Base-by-base conservation (phyloP, 2,113 vertebrate genomes). In the Ophiodon elongatus region DNA sequence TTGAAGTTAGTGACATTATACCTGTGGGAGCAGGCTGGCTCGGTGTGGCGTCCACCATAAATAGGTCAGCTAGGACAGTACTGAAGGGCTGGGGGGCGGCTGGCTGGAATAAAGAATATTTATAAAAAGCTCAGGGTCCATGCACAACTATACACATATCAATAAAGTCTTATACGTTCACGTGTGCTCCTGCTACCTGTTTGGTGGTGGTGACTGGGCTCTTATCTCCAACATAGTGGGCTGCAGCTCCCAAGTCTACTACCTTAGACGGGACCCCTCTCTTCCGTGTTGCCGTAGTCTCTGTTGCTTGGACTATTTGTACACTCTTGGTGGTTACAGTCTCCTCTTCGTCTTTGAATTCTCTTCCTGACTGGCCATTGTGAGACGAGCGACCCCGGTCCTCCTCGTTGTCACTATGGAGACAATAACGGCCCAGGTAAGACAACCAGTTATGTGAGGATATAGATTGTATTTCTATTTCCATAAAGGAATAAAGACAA, bases 341-440 rank as follows among this genome's bases (percentile, higher is more conserved):
- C 85, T 99, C 98, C 79, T 99, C 98, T 86, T 98, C 97, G 81
- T 99, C 98, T 96, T 98, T 99, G 89, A 98, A 99, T 87, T 98
- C 97, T 89, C 96, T 96, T 87, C 95, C 96, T 47, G 91, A 56
- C 71, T 93, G 89, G 15, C 95, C 95, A 90, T 97, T 97, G 90
- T 96, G 95, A 10, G 96, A 94, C 35, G 96, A 95, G 57, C 94
- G 95, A 79, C 96, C 93, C 5, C 90, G 73, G 9, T 96, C 93
- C 96, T 96, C 98, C 78, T 99, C 98, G 0, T 96, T 95, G 92
- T 99, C 98, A 88, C 98, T 99, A 91, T 87, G n/a, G 81, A 91
- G 11, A 85, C 68, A 82, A 73, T 23, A 10, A 4, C 0, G 8
- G 8, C 2, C 65, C 2, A 17, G 21, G 29, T 60, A 47, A 77